Evolutionary conservation across 2,113 vertebrate genomes (phyloP).

Genomic region (Trinectes maculatus): DNA sequence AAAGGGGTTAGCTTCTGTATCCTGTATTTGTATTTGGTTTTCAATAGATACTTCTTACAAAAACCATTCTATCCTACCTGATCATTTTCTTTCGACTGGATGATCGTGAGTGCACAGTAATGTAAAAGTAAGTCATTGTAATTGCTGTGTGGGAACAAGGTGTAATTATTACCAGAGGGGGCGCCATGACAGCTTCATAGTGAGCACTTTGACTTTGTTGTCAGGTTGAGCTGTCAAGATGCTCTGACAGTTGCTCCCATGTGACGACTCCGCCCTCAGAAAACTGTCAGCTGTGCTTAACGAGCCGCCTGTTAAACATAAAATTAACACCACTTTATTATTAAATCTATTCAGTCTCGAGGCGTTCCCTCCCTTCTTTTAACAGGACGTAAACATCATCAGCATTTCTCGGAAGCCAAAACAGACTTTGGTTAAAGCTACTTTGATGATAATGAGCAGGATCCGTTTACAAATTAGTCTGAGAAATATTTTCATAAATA

Average conservation of each 20-base stretch:
- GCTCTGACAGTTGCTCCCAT: conserved; percentile 35
- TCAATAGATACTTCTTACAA: too few relatives aligned
- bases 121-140: background rate
- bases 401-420: too few relatives aligned
- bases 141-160: background rate
- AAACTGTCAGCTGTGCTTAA: conserved; percentile 47
- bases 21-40: too few relatives aligned
- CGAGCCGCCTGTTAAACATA: conserved; percentile 34
- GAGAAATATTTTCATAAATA: background rate
- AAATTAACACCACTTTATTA: conserved; percentile 37
- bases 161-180: conserved; percentile 23
- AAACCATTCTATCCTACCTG: background rate
- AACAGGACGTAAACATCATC: conserved; percentile 2
- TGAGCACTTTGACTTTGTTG: conserved; percentile 34
- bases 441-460: too few relatives aligned
- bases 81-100: too few relatives aligned
- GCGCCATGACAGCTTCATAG: conserved; percentile 30
- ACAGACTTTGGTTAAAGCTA: background rate
- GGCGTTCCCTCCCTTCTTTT: conserved; percentile 11
- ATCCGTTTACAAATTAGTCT: too few relatives aligned
- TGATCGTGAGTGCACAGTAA: background rate
- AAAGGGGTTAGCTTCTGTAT: too few relatives aligned
- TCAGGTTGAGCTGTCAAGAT: conserved; percentile 26
- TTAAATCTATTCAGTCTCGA: conserved; percentile 45
- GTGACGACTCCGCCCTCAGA: conserved; percentile 22